phyloP scores from a whole-genome alignment of 2,888 invertebrate genomes.

The Stenolophus ochropezus region DNA sequence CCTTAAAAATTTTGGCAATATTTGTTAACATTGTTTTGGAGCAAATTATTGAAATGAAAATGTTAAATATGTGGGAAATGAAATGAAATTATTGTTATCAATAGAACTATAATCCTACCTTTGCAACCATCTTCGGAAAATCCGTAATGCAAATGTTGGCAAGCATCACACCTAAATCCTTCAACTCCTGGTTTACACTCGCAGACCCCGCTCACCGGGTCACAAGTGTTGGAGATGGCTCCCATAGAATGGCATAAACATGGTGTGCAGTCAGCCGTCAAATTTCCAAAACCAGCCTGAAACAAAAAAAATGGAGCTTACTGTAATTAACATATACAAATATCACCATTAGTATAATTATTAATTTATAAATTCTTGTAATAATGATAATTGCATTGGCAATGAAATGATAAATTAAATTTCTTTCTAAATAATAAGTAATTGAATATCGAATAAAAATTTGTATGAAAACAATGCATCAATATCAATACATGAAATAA shows the following conservation, averaged over 20 bases:
- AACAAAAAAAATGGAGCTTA: too few relatives aligned
- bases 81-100: background rate
- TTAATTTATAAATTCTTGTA: too few relatives aligned
- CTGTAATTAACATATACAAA: too few relatives aligned
- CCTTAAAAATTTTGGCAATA: too few relatives aligned
- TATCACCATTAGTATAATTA: too few relatives aligned
- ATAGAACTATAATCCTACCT: slow-evolving; percentile 76
- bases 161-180: slow-evolving; percentile 85
- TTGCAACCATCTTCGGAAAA: slow-evolving; percentile 80
- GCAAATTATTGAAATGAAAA: too few relatives aligned
- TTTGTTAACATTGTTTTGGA: too few relatives aligned
- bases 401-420: too few relatives aligned
- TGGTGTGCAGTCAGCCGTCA: slow-evolving; percentile 85
- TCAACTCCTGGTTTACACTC: slow-evolving; percentile 85
- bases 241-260: slow-evolving; percentile 87
- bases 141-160: slow-evolving; percentile 83
- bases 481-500: background rate
- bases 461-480: background rate
- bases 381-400: too few relatives aligned
- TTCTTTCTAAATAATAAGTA: too few relatives aligned
- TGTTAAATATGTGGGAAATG: too few relatives aligned
- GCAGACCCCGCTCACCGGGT: slow-evolving; percentile 85
- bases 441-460: too few relatives aligned
- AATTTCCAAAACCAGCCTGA: slow-evolving; percentile 82
- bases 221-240: slow-evolving; percentile 82